A percentile compares a stretch with the other conserved stretches of the same genome.
Conservation (phyloP, 1,140 invertebrate genomes). For the Papilio polyxenes region DNA sequence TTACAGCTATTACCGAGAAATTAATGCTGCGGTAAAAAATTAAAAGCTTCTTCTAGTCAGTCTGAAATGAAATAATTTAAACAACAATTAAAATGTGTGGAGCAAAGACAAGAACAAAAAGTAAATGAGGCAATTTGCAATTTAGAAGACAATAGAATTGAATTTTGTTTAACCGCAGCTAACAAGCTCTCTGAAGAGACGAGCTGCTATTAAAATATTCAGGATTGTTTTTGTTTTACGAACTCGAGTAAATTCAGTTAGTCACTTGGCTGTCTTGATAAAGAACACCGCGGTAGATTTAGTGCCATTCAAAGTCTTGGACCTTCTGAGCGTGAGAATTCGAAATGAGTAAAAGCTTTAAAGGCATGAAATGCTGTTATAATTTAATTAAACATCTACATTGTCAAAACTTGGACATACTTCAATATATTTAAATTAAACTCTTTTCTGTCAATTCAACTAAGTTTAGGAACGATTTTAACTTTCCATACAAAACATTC, state of each 20-base stretch:
- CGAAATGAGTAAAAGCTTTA: slow-evolving; percentile 32
- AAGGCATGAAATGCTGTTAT: background rate
- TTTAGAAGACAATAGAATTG: slow-evolving; percentile 52
- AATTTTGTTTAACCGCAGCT: slow-evolving; percentile 46
- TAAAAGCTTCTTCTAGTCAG: slow-evolving; percentile 32
- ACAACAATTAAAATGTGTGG: slow-evolving; percentile 40
- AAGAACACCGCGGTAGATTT: slow-evolving; percentile 51
- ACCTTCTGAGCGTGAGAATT: slow-evolving; percentile 32
- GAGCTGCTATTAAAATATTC: slow-evolving; percentile 55
- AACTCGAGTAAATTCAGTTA: slow-evolving; percentile 53
- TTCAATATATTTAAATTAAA: background rate
- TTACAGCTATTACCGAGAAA: background rate
- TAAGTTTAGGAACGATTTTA: too few relatives aligned
- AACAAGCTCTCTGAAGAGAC: slow-evolving; percentile 39
- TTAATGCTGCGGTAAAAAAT: background rate
- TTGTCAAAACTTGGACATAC: slow-evolving; percentile 35
- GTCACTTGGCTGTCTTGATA: slow-evolving; percentile 42
- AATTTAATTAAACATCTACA: slow-evolving; percentile 4
- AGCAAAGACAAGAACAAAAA: slow-evolving; percentile 43
- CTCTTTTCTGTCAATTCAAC: too few relatives aligned
- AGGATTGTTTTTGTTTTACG: slow-evolving; percentile 49
- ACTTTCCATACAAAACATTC: background rate
- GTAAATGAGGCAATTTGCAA: slow-evolving; percentile 57
- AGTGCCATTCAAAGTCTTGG: slow-evolving; percentile 43
- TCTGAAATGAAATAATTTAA: slow-evolving; percentile 41